Percentiles rank a stretch among this genome's conserved stretches.
phyloP scores from a whole-genome alignment of 2,888 invertebrate species.

The Blera fallax region DNA sequence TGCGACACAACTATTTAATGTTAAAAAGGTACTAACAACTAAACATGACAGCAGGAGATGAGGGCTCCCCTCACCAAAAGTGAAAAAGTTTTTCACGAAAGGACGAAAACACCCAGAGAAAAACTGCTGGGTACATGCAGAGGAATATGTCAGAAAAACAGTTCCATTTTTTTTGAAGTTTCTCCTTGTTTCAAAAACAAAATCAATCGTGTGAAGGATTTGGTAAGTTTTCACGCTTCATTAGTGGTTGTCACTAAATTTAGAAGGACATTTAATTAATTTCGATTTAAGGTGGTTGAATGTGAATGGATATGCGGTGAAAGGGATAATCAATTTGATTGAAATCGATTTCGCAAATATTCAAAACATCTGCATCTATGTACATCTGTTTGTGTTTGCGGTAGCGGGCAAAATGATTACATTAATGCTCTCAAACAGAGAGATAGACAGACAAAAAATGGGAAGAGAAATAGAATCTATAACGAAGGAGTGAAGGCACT shows the following conservation, averaged over 20 bases:
- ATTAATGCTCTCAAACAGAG: neutral
- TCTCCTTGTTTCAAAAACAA: neutral
- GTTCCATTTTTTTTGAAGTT: neutral
- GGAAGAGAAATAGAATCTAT: neutral
- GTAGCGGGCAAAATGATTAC: conserved; percentile 34
- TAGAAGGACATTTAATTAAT: neutral
- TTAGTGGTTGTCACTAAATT: neutral
- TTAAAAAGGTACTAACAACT: conserved; percentile 21
- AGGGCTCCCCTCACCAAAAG: neutral
- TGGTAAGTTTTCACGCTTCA: neutral
- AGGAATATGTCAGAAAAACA: conserved; percentile 4
- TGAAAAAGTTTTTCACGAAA: conserved; percentile 9
- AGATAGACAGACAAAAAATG: neutral
- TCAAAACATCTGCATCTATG: conserved; percentile 24
- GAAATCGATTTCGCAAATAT: neutral
- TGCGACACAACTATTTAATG: conserved; percentile 49
- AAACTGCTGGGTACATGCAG: neutral
- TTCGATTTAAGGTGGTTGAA: neutral
- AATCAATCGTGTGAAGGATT: neutral
- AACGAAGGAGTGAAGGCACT: neutral
- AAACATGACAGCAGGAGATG: conserved; percentile 18
- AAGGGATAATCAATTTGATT: neutral
- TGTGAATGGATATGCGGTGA: neutral
- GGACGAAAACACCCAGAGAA: neutral
- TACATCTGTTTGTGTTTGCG: neutral